Evolutionary conservation across 2,797 vertebrate species (phyloP), one percentile per base, ranked within the genome.

Genomic region (Ptychobarbus kaznakovi): DNA sequence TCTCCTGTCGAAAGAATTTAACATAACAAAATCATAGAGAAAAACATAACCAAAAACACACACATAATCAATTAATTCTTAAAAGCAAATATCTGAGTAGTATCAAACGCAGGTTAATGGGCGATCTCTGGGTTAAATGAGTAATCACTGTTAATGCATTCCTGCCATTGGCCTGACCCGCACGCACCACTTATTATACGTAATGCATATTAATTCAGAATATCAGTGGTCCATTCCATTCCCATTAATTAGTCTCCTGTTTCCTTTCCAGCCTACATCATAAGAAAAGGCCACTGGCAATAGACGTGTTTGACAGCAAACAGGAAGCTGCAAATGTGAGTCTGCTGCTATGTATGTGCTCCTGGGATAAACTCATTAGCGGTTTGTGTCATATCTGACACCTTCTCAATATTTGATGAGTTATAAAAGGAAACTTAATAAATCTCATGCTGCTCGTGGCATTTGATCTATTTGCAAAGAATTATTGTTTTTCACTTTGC

Each of bases 401-500:
- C 66, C 65, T 72, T 53, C 13, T 25, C 12, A 44, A 72, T 58
- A 72, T 58, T 72, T 72, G 35, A 35, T 58, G 35, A 82, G 49
- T 28, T 82, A 58, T 72, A 20, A 82, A 61, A 58, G 38, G n/a
- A 72, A 72, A 58, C 51, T 32, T 82, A 69, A 81, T 69, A 53
- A 70, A 51, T 81, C 49, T 42, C 56, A 42, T 42, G 38, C 53
- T 25, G 53, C 22, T 11, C 7, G 6, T 78, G 75, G 38, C 38
- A 61, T 78, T 78, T 58, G 22, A 78, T 58, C 22, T 25, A 16
- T 78, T 78, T 25, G 75, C 75, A 42, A 40, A 53, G 12, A 77
- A 42, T 25, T 78, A 3, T 61, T 78, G 53, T 76, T 61, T 44
- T 61, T 42, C 32, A 40, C 13, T 58, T 8, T 78, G 35, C n/a